Evolutionary conservation across 2,888 invertebrate species (phyloP).

Genomic region (Drosophila helvetica): DNA sequence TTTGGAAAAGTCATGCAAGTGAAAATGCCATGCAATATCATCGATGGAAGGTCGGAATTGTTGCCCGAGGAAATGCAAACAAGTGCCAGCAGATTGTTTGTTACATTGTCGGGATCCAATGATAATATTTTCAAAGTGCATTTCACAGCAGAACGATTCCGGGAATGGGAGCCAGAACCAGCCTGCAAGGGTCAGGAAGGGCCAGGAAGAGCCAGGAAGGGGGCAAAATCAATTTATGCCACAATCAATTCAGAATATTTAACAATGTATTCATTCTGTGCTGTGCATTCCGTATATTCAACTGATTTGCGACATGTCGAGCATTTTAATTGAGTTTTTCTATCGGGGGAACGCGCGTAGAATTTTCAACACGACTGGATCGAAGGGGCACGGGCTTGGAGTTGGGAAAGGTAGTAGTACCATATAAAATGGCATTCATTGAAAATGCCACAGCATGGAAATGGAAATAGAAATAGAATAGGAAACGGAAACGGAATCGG

Average conservation of each 20-base stretch:
- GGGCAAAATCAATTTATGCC: conserved; percentile 44
- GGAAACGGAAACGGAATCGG: conserved; percentile 2
- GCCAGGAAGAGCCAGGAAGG: background rate
- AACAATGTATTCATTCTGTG: background rate
- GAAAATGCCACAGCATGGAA: conserved; percentile 2
- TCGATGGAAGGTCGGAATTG: background rate
- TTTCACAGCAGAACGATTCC: background rate
- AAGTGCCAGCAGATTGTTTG: conserved; percentile 30
- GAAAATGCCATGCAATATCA: background rate
- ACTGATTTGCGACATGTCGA: conserved; percentile 70
- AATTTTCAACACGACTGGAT: conserved; percentile 57
- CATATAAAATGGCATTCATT: background rate
- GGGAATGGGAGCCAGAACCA: background rate
- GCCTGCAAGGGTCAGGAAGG: no score
- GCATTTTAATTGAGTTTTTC: conserved; percentile 74
- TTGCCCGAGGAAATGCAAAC: conserved; percentile 33
- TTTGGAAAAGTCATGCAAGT: background rate
- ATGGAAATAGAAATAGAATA: conserved; percentile 5
- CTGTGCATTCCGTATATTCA: conserved; percentile 29
- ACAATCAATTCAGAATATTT: conserved; percentile 43
- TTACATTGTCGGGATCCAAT: conserved; percentile 36
- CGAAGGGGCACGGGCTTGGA: conserved; percentile 4
- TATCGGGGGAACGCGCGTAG: conserved; percentile 51
- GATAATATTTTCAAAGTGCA: conserved; percentile 43
- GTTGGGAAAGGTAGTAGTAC: background rate